Percentiles rank a stretch among this genome's conserved stretches.
Evolutionary conservation across 2,797 vertebrate genomes (phyloP).

Genomic region (Artibeus lituratus): DNA sequence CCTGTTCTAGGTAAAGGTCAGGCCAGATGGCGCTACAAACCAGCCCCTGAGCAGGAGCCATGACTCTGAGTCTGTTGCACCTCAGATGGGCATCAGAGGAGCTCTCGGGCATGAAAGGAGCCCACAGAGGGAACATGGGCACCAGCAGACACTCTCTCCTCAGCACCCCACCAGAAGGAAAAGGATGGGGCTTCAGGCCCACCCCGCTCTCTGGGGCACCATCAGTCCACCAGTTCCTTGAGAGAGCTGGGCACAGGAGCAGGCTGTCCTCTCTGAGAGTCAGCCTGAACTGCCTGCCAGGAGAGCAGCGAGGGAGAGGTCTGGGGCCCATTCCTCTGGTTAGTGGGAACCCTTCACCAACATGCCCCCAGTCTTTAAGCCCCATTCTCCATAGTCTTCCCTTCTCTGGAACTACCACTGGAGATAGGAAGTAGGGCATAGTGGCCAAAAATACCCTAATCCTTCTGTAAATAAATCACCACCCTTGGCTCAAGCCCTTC

Average conservation of each 20-base stretch:
- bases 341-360: neutral
- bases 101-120: neutral
- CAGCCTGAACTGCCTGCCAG: neutral
- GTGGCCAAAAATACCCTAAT: neutral
- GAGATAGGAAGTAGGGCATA: neutral
- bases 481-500: neutral
- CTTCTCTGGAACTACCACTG: neutral
- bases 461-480: neutral
- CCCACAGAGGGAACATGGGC: neutral
- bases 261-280: neutral
- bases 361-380: neutral
- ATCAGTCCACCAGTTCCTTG: neutral
- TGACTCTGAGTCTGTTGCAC: neutral
- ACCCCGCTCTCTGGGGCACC: neutral
- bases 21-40: neutral
- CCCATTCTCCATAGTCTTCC: neutral
- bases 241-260: neutral
- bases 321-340: neutral
- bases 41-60: neutral
- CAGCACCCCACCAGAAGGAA: fast-evolving
- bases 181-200: fast-evolving
- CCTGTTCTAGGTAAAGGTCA: neutral
- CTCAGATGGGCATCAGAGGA: neutral
- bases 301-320: neutral
- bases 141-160: neutral